Evolutionary conservation across 92 coral and sea anemone species (phyloP).

Genomic region (Montipora capitata): DNA sequence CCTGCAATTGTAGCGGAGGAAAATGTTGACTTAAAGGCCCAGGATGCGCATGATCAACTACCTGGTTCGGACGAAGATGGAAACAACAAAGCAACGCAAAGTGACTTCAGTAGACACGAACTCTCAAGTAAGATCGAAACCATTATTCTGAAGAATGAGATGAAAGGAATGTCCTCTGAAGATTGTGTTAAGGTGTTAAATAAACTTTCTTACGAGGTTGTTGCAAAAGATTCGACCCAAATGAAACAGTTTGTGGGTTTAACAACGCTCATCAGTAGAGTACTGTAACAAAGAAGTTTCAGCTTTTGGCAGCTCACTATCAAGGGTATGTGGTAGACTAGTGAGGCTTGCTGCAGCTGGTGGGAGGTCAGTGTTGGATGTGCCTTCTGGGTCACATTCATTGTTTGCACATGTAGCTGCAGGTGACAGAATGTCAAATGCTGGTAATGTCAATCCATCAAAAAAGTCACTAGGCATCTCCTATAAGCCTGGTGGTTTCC

Average conservation of each 20-base stretch:
- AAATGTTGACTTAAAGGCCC: not conserved
- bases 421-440: constrained; percentile 19
- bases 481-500: no score
- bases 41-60: no score
- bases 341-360: constrained; percentile 9
- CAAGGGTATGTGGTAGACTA: not conserved
- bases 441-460: constrained; percentile 11
- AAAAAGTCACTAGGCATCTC: not conserved
- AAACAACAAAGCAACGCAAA: no score
- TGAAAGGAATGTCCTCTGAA: no score
- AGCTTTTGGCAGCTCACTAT: constrained; percentile 6
- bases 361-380: constrained; percentile 7
- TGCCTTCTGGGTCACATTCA: constrained; percentile 1
- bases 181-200: no score
- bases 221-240: no score
- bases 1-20: not conserved
- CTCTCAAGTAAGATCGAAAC: no score
- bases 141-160: no score
- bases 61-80: no score
- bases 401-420: constrained; percentile 2
- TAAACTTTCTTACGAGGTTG: no score
- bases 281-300: constrained; percentile 13
- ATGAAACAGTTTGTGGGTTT: no score
- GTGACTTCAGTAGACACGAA: no score
- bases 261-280: constrained; percentile 48